Conservation (phyloP, 2,888 invertebrate species). For the Campoletis raptor region DNA sequence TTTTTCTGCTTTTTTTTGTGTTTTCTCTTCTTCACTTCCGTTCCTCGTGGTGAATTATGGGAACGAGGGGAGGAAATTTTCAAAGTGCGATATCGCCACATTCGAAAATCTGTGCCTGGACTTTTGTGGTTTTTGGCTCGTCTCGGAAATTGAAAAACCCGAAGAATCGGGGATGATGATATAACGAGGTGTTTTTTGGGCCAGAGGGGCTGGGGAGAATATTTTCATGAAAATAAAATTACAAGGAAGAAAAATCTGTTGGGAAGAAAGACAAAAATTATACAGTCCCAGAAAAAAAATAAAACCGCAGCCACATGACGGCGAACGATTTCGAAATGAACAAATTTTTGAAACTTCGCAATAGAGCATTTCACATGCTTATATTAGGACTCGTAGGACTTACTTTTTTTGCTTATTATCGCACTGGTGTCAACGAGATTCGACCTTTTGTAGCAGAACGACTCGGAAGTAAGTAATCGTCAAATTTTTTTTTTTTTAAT, state of each 20-base stretch:
- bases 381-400: slow-evolving; percentile 80
- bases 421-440: slow-evolving; percentile 79
- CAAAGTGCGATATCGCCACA: slow-evolving; percentile 21
- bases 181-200: slow-evolving; percentile 20
- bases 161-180: slow-evolving; percentile 42
- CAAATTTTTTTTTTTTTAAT: background rate
- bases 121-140: slow-evolving; percentile 18
- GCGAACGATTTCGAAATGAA: slow-evolving; percentile 70
- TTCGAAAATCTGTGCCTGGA: slow-evolving; percentile 36
- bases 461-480: slow-evolving; percentile 75
- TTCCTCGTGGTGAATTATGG: slow-evolving; percentile 29
- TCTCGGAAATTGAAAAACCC: slow-evolving; percentile 36
- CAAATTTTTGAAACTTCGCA: slow-evolving; percentile 78
- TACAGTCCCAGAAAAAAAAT: background rate
- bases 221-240: background rate
- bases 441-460: slow-evolving; percentile 74
- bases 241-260: background rate
- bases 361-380: slow-evolving; percentile 79
- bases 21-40: background rate
- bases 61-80: slow-evolving; percentile 25
- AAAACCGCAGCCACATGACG: slow-evolving; percentile 7
- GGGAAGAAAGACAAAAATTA: background rate
- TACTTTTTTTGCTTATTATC: slow-evolving; percentile 82
- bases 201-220: background rate
- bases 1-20: background rate